phyloP scores from a whole-genome alignment of 2,113 vertebrate species.

The Mobula birostris region DNA sequence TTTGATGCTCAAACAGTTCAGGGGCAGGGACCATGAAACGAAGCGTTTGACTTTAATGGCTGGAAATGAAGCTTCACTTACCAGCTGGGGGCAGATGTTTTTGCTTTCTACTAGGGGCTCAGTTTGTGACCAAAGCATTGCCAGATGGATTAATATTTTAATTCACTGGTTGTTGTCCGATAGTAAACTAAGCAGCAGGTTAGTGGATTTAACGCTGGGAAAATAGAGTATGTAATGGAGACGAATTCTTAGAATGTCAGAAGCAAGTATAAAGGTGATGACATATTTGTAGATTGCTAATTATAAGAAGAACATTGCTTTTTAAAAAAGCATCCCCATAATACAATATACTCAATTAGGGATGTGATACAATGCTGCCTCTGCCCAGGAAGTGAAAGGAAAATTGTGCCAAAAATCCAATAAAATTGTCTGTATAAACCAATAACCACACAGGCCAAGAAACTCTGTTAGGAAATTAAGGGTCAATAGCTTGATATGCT shows the following conservation, averaged over 20 bases:
- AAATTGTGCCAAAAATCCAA: background rate
- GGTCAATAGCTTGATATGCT: background rate
- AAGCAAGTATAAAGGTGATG: background rate
- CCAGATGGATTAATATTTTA: constrained; percentile 22
- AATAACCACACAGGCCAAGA: background rate
- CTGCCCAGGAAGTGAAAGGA: background rate
- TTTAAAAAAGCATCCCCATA: background rate
- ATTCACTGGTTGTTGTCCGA: background rate
- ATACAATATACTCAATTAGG: background rate
- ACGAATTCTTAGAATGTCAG: too few relatives aligned
- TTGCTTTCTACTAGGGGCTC: background rate
- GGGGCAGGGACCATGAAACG: background rate
- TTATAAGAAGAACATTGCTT: background rate
- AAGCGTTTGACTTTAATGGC: background rate
- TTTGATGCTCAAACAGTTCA: background rate
- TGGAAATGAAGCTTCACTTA: background rate
- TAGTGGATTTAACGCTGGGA: background rate
- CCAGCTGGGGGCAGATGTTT: background rate
- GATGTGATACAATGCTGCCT: background rate
- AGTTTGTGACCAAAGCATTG: background rate
- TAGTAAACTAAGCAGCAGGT: constrained; percentile 12
- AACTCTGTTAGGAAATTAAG: background rate
- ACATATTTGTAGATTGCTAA: background rate
- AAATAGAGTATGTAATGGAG: background rate
- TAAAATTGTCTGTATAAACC: constrained; percentile 10